phyloP scores from a whole-genome alignment of 2,888 invertebrate species.

The Archips crataeganus region DNA sequence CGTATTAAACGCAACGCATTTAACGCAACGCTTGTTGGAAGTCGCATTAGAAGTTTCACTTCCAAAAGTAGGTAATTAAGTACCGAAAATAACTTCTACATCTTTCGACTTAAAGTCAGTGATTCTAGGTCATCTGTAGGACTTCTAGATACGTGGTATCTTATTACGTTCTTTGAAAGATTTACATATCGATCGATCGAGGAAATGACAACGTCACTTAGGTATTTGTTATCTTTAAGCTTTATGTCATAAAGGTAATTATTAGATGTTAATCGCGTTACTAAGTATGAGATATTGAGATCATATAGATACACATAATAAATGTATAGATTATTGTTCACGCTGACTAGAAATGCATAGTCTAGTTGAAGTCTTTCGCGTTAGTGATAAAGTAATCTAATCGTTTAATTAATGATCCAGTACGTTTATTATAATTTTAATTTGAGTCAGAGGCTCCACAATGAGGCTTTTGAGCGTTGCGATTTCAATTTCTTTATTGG shows the following conservation, averaged over 20 bases:
- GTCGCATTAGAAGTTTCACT: no score
- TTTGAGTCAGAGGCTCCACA: background rate
- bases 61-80: no score
- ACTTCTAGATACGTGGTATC: background rate
- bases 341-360: slow-evolving; percentile 6
- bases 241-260: background rate
- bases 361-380: background rate
- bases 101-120: background rate
- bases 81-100: background rate
- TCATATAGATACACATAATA: no score
- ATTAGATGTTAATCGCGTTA: background rate
- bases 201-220: background rate
- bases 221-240: background rate
- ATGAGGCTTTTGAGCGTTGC: slow-evolving; percentile 12
- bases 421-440: background rate
- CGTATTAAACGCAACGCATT: no score
- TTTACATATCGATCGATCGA: background rate
- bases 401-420: background rate
- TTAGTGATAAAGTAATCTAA: slow-evolving; percentile 10
- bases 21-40: no score
- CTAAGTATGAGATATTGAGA: no score
- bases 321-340: background rate
- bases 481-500: background rate
- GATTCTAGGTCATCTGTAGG: background rate
- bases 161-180: background rate